Percentiles rank a stretch among this genome's conserved stretches.
These are phyloP conservation scores for Parochlus steinenii DNA, from an alignment of 2,888 invertebrate genomes.

Conservation along the genomic window DNA sequence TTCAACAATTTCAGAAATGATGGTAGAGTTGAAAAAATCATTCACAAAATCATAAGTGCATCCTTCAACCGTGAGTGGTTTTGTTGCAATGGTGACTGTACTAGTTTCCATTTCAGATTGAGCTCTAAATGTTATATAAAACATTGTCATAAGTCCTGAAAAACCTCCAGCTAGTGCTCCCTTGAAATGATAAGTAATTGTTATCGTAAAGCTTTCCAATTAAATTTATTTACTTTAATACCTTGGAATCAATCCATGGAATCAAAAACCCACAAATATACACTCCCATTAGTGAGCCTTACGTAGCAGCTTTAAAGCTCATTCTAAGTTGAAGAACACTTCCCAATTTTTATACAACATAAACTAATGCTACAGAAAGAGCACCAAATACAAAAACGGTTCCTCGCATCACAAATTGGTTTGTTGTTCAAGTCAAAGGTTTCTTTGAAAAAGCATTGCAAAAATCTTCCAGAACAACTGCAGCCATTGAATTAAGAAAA, in stretches of 20 bases:
- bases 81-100: slow-evolving; percentile 36
- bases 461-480: slow-evolving; percentile 63
- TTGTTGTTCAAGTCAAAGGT: slow-evolving; percentile 38
- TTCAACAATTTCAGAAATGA: neutral
- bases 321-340: slow-evolving; percentile 49
- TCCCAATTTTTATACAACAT: slow-evolving; percentile 51
- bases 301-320: slow-evolving; percentile 49
- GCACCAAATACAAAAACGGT: slow-evolving; percentile 46
- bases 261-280: slow-evolving; percentile 51
- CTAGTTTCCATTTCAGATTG: slow-evolving; percentile 50
- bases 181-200: slow-evolving; percentile 37
- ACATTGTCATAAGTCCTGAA: slow-evolving; percentile 22
- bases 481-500: slow-evolving; percentile 66
- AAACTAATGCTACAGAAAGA: slow-evolving; percentile 48
- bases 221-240: too few species aligned
- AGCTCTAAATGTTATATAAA: slow-evolving; percentile 40
- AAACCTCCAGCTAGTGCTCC: slow-evolving; percentile 20
- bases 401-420: slow-evolving; percentile 45
- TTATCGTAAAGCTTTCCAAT: too few species aligned
- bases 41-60: slow-evolving; percentile 26
- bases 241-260: slow-evolving; percentile 43
- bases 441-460: slow-evolving; percentile 47
- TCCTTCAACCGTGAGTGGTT: slow-evolving; percentile 34
- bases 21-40: neutral
- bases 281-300: slow-evolving; percentile 49